These are phyloP conservation scores for Buteo buteo DNA, from an alignment of 2,113 vertebrate genomes.

Conservation along the genomic window DNA sequence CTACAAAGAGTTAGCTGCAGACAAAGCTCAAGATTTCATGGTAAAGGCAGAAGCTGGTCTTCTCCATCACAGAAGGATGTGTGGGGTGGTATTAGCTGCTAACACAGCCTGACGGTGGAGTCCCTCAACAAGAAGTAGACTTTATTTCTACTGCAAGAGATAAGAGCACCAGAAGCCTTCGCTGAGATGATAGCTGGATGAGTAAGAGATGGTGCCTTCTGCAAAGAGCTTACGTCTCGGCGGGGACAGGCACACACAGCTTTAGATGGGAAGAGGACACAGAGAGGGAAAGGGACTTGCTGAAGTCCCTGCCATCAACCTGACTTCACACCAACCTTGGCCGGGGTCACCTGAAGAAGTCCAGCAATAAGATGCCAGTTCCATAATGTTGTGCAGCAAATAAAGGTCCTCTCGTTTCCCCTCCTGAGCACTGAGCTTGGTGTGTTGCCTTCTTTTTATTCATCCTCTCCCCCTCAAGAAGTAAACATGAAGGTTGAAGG, in stretches of 20 bases:
- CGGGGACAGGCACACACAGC: background rate
- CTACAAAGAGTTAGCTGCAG: background rate
- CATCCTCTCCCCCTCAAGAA: background rate
- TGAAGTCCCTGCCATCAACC: background rate
- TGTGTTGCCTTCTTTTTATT: background rate
- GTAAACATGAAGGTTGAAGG: background rate
- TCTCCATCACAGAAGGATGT: background rate
- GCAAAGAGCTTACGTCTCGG: background rate
- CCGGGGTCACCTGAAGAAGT: background rate
- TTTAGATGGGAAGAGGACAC: background rate
- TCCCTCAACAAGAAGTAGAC: background rate
- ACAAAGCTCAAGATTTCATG: background rate
- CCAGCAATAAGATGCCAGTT: background rate
- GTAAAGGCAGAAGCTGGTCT: background rate
- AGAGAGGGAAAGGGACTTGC: background rate
- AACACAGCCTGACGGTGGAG: background rate
- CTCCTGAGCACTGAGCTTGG: background rate
- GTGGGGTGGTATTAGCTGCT: background rate
- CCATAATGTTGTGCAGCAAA: background rate
- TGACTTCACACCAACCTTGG: background rate
- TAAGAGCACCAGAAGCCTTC: background rate
- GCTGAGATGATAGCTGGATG: background rate
- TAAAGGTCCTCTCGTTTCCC: background rate
- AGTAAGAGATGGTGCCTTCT: background rate
- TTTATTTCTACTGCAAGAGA: background rate